Evolutionary conservation across 35 echinoderm and acorn worm genomes (phyloP), one percentile per base, ranked within the genome.

Genomic region (Ophioderma brevispina): DNA sequence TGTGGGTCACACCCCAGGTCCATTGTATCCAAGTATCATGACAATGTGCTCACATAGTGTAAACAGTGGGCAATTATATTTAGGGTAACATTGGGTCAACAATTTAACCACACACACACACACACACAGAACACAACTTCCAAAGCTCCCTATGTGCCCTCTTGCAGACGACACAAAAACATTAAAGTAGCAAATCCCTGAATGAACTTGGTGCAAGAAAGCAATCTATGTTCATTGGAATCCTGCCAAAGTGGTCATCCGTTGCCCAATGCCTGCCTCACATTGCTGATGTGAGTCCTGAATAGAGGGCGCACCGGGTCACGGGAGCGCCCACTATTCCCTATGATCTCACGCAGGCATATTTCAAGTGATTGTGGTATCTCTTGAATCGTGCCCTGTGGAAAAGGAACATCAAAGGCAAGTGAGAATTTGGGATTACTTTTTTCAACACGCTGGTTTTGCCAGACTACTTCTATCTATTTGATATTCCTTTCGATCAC

Each of bases 141-240:
- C n/a, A n/a, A n/a, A n/a, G n/a, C n/a, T n/a, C n/a, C n/a, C n/a
- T n/a, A n/a, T n/a, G n/a, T n/a, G n/a, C n/a, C n/a, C n/a, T n/a
- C n/a, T n/a, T n/a, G n/a, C n/a, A n/a, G n/a, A n/a, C n/a, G n/a
- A n/a, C n/a, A n/a, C n/a, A n/a, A n/a, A n/a, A n/a, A n/a, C n/a
- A n/a, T n/a, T 35, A 98, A 81, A 0, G 96, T 92, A 11, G 90
- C 88, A 19, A 98, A 76, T 33, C 96, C 96, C 31, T 46, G 41
- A 46, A 46, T 46, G 41, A 35, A 31, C 18, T 52, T 98, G 96
- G 81, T 98, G 96, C 25, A 98, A 75, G 87, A 98, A 98, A 25
- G 96, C 96, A 91, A n/a, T 98, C 96, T 56, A 98, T 98, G 33
- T 98, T 98, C 96, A 98, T 98, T 28, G 96, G 95, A 59, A 95